Base-by-base conservation (phyloP, 2,113 vertebrate genomes). In the Phalacrocorax carbo region DNA sequence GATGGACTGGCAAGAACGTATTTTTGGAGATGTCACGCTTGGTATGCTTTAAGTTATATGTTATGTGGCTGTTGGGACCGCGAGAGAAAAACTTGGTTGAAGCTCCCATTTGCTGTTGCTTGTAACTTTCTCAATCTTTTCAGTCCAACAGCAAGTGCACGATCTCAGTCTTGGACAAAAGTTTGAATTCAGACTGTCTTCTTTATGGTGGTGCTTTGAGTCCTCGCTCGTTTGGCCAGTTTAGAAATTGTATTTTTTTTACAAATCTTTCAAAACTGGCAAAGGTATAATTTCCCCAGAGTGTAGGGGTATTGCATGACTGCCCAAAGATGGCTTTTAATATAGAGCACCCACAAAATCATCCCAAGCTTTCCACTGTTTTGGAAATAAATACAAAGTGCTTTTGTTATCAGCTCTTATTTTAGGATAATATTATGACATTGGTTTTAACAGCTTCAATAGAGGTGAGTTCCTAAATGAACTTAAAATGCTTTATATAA, bases 81-180 rank as follows among this genome's bases (percentile, higher is more conserved):
- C 0, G 0, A 54, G 44, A 54, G 20, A 23, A 5, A 49, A 72
- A 22, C 21, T 52, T 3, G 0, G 1, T 13, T 90, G 40, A 79
- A 55, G 15, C 11, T 94, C 26, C 30, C 10, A 4, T 62, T 77
- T 95, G 21, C 46, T 80, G 27, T 73, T 88, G 20, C 34, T 76
- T 76, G 40, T 36, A 88, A 57, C 46, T 75, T 81, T 73, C 30
- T 84, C 14, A 69, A 11, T n/a, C 12, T 88, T 66, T 80, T 81
- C 38, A 25, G 5, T 34, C 61, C 58, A 69, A n/a, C 29, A 44
- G 9, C 1, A 0, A 57, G 57, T 65, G 15, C 40, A 87, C 87
- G 38, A 64, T 70, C 49, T 82, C 30, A 66, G 48, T 70, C 8
- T 73, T 55, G 20, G 58, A 34, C 79, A 29, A 11, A 85, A 93